phyloP scores from a whole-genome alignment of 2,888 invertebrate genomes.

The Pheosia gnoma region DNA sequence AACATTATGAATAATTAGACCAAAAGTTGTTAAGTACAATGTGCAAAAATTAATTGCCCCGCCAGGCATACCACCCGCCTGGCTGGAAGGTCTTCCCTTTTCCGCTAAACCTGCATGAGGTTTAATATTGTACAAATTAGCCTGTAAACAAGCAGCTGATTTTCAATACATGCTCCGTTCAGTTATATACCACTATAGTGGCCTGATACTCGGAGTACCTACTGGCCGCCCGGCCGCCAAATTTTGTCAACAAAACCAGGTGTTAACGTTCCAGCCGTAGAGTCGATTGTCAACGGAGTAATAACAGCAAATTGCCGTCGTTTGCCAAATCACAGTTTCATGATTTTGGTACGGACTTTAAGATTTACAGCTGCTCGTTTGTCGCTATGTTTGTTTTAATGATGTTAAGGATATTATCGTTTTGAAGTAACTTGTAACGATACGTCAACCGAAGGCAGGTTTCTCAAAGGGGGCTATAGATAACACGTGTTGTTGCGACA shows the following conservation, averaged over 20 bases:
- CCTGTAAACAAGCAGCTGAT: no score
- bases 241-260: constrained; percentile 1
- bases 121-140: no score
- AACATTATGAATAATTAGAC: no score
- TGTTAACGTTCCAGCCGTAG: neutral
- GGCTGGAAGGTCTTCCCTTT: no score
- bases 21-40: no score
- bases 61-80: no score
- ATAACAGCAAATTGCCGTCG: neutral
- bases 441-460: neutral
- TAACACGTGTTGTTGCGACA: neutral
- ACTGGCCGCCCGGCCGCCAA: neutral
- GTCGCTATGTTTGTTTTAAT: constrained; percentile 7
- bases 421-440: constrained; percentile 2
- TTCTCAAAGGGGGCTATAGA: neutral
- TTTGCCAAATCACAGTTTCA: neutral
- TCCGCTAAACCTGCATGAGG: no score
- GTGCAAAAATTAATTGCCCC: no score
- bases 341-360: neutral
- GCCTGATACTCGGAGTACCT: no score
- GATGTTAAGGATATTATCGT: neutral
- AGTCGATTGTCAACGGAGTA: neutral
- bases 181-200: no score
- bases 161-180: no score
- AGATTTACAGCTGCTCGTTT: constrained; percentile 1